Percentiles rank a stretch among this genome's conserved stretches.
phyloP scores from a whole-genome alignment of 2,888 invertebrate genomes.

The Hypolimnas misippus region DNA sequence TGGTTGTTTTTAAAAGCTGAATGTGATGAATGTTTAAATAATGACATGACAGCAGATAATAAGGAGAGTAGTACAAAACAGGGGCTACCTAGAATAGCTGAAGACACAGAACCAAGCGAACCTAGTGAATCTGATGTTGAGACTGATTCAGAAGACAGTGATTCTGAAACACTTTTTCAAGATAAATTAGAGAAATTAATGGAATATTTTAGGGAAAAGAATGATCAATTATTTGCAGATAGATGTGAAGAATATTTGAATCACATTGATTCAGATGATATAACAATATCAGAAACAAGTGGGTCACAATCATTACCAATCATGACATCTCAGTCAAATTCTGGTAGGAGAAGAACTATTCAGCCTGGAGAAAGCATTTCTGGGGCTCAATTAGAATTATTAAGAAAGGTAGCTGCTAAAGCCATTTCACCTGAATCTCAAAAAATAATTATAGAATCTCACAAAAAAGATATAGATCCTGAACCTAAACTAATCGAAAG shows the following conservation, averaged over 20 bases:
- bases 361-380: slow-evolving; percentile 86
- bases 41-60: slow-evolving; percentile 77
- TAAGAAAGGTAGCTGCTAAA: slow-evolving; percentile 85
- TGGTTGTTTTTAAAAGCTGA: slow-evolving; percentile 94
- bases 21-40: slow-evolving; percentile 91
- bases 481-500: slow-evolving; percentile 83
- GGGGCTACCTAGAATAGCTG: slow-evolving; percentile 77
- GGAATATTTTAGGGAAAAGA: slow-evolving; percentile 88
- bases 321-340: slow-evolving; percentile 78
- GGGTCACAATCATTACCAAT: slow-evolving; percentile 77
- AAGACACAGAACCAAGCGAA: slow-evolving; percentile 84
- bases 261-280: slow-evolving; percentile 78
- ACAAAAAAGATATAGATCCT: slow-evolving; percentile 80
- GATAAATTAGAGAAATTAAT: slow-evolving; percentile 89
- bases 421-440: slow-evolving; percentile 81
- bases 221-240: slow-evolving; percentile 86
- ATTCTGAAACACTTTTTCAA: slow-evolving; percentile 86
- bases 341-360: slow-evolving; percentile 82
- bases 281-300: slow-evolving; percentile 80
- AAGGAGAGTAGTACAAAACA: slow-evolving; percentile 73
- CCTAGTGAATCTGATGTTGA: slow-evolving; percentile 85
- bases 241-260: slow-evolving; percentile 85
- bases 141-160: slow-evolving; percentile 83
- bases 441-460: slow-evolving; percentile 82
- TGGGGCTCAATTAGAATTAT: slow-evolving; percentile 83